Evolutionary conservation across 1,140 invertebrate genomes (phyloP).

Genomic region (Lasioglossum baleicum): DNA sequence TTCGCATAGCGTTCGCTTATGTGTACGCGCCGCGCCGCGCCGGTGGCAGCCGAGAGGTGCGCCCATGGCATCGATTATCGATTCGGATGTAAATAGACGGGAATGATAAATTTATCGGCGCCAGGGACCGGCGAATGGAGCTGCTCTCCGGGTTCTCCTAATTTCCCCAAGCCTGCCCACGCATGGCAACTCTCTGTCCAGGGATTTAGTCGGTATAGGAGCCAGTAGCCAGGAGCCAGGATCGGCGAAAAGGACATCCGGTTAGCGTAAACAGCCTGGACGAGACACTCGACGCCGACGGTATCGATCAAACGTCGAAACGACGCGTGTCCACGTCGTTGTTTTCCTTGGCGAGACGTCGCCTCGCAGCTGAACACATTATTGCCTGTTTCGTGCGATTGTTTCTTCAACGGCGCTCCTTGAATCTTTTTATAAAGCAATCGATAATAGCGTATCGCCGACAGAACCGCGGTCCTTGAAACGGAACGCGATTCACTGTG

Average conservation of each 20-base stretch:
- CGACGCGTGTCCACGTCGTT: neutral
- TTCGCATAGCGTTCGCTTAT: neutral
- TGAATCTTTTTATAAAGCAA: constrained; percentile 47
- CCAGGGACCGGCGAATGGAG: neutral
- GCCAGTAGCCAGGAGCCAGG: neutral
- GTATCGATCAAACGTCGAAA: constrained; percentile 1
- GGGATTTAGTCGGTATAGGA: neutral
- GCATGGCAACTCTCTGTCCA: neutral
- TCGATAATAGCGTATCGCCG: constrained; percentile 30
- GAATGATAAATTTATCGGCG: constrained; percentile 62
- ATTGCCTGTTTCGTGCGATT: constrained; percentile 19
- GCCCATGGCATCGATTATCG: constrained; percentile 64
- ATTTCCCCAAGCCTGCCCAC: neutral
- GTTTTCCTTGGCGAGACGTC: neutral
- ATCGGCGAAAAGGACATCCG: neutral
- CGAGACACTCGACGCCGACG: neutral
- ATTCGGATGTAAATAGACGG: constrained; percentile 68
- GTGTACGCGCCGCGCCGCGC: neutral
- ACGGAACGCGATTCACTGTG: neutral
- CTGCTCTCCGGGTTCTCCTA: neutral
- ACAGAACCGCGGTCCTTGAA: constrained; percentile 33
- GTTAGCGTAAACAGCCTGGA: neutral
- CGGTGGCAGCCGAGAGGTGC: neutral
- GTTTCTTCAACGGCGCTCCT: constrained; percentile 20
- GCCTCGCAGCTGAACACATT: neutral